phyloP scores from a whole-genome alignment of 2,888 invertebrate species.

The Orgyia antiqua region DNA sequence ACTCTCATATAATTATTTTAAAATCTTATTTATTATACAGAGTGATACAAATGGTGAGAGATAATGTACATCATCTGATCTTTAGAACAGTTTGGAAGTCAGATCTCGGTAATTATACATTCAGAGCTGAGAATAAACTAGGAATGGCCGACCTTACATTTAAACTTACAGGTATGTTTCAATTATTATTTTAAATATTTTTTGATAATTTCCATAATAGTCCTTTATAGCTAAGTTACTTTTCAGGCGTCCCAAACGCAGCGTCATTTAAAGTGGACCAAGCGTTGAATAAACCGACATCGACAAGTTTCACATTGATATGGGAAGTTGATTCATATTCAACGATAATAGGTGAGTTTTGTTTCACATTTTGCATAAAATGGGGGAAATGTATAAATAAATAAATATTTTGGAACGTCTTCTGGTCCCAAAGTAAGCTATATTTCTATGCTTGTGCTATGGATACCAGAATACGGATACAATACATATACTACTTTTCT shows the following conservation, averaged over 20 bases:
- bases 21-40: conserved; percentile 36
- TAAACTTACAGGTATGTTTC: conserved; percentile 83
- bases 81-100: conserved; percentile 81
- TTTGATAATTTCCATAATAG: neutral
- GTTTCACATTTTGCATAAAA: neutral
- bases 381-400: too few relatives aligned
- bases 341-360: conserved; percentile 82
- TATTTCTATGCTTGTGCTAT: too few relatives aligned
- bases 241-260: conserved; percentile 81
- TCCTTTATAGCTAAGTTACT: neutral
- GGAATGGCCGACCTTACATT: conserved; percentile 84
- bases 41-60: conserved; percentile 70
- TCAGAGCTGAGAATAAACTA: conserved; percentile 85
- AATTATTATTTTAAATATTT: too few relatives aligned
- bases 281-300: conserved; percentile 57
- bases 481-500: too few relatives aligned
- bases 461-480: too few relatives aligned
- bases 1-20: too few relatives aligned
- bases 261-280: conserved; percentile 82
- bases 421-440: too few relatives aligned
- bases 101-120: conserved; percentile 89
- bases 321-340: conserved; percentile 93
- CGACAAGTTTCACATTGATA: conserved; percentile 82
- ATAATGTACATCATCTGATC: conserved; percentile 80
- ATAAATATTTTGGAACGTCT: too few relatives aligned